Conservation (phyloP, 2,888 invertebrate species). For the Germaria angustata region DNA sequence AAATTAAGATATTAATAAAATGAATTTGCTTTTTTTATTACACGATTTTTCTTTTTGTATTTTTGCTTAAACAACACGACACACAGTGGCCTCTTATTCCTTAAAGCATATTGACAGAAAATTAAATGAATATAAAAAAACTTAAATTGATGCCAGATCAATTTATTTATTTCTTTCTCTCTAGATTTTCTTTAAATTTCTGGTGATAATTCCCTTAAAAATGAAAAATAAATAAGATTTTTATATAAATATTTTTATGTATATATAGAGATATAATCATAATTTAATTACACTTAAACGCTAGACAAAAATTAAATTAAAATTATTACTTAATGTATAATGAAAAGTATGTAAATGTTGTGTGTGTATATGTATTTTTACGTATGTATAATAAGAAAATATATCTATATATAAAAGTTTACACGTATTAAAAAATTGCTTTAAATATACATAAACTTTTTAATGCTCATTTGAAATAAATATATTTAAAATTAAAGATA, state of each 20-base stretch:
- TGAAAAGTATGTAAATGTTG: slow-evolving; percentile 34
- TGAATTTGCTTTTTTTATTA: slow-evolving; percentile 32
- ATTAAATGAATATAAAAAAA: slow-evolving; percentile 18
- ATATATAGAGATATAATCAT: slow-evolving; percentile 26
- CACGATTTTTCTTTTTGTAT: slow-evolving; percentile 31
- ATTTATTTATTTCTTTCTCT: slow-evolving; percentile 24
- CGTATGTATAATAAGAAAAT: neutral
- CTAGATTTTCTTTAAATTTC: slow-evolving; percentile 31
- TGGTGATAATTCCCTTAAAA: slow-evolving; percentile 53
- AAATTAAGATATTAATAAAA: slow-evolving; percentile 40
- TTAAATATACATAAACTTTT: slow-evolving; percentile 33
- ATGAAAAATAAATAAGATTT: slow-evolving; percentile 55
- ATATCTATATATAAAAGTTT: slow-evolving; percentile 9
- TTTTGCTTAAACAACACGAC: slow-evolving; percentile 47
- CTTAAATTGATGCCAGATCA: slow-evolving; percentile 58
- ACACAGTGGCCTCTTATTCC: slow-evolving; percentile 24
- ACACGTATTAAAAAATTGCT: slow-evolving; percentile 40
- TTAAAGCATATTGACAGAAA: slow-evolving; percentile 23
- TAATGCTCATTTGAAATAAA: slow-evolving; percentile 11
- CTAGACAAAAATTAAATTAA: slow-evolving; percentile 42
- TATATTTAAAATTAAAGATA: slow-evolving; percentile 13
- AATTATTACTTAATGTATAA: slow-evolving; percentile 20
- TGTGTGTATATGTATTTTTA: slow-evolving; percentile 1
- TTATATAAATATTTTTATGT: slow-evolving; percentile 8
- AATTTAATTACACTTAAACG: slow-evolving; percentile 58